These are phyloP conservation scores for Ondatra zibethicus DNA, from an alignment of 2,113 vertebrate genomes.

Conservation along the genomic window DNA sequence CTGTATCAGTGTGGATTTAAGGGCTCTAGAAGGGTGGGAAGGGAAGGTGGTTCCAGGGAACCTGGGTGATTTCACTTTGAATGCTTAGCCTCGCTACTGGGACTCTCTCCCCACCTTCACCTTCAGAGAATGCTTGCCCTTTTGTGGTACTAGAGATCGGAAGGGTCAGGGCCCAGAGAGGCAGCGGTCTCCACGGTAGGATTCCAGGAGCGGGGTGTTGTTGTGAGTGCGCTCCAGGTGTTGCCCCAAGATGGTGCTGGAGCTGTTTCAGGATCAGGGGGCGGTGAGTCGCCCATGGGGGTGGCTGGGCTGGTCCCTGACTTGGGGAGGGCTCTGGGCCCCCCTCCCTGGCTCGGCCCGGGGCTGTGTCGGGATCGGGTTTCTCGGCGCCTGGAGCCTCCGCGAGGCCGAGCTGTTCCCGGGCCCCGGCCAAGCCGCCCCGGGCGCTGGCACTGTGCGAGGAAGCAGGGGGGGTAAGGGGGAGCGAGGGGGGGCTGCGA, in stretches of 20 bases:
- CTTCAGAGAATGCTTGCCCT: conserved; percentile 54
- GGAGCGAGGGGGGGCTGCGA: conserved; percentile 53
- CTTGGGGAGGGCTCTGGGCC: neutral
- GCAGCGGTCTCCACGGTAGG: neutral
- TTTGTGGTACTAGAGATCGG: conserved; percentile 19
- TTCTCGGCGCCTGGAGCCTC: conserved; percentile 85
- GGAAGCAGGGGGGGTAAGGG: conserved; percentile 72
- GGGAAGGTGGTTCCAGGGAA: neutral
- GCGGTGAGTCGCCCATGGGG: neutral
- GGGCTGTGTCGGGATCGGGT: conserved; percentile 79
- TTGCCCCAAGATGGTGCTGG: conserved; percentile 8
- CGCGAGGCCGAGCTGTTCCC: conserved; percentile 82
- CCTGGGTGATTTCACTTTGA: neutral
- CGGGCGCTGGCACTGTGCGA: conserved; percentile 81
- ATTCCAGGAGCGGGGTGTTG: conserved; percentile 22
- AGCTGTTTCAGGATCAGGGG: neutral
- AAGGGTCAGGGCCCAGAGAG: conserved; percentile 47
- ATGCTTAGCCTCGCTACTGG: neutral
- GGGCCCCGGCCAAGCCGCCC: conserved; percentile 81
- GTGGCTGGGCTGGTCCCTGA: conserved; percentile 53
- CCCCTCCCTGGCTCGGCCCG: conserved; percentile 72
- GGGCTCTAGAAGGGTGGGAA: neutral
- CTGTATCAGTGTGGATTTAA: neutral
- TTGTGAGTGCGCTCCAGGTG: neutral
- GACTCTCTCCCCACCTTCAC: neutral